Evolutionary conservation across 2,113 vertebrate genomes (phyloP).

Genomic region (Suncus etruscus): DNA sequence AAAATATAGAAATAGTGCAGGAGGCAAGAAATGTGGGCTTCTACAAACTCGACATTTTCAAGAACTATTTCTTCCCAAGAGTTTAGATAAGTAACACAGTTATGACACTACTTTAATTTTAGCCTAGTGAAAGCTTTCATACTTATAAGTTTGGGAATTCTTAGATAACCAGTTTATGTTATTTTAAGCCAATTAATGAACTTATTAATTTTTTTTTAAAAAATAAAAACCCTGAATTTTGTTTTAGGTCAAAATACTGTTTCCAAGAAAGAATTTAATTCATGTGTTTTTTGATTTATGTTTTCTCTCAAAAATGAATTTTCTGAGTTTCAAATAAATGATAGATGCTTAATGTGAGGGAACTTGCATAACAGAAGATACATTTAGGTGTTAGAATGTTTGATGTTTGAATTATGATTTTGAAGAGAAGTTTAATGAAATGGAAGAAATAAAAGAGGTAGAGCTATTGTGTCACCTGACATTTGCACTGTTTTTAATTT

Average conservation of each 20-base stretch:
- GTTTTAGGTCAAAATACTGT: conserved; percentile 8
- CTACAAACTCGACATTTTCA: background rate
- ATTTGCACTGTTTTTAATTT: conserved; percentile 47
- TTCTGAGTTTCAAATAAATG: conserved; percentile 60
- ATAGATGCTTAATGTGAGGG: conserved; percentile 61
- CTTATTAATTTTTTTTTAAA: background rate
- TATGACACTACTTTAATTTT: too few relatives aligned
- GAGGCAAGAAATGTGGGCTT: background rate
- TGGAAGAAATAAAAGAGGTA: conserved; percentile 55
- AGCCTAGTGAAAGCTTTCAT: too few relatives aligned
- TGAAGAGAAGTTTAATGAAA: conserved; percentile 70
- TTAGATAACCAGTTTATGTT: background rate
- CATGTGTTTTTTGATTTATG: conserved; percentile 44
- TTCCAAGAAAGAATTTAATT: background rate
- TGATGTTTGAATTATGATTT: conserved; percentile 43
- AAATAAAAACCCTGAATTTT: conserved; percentile 50
- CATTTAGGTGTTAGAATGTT: conserved; percentile 54
- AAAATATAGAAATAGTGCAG: background rate
- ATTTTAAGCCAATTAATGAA: background rate
- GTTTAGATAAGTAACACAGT: background rate
- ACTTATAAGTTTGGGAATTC: background rate
- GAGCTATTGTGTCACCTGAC: conserved; percentile 54
- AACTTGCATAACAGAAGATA: background rate
- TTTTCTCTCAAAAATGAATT: conserved; percentile 43
- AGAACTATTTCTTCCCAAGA: background rate